Percentiles rank a stretch among this genome's conserved stretches.
Evolutionary conservation across 2,797 vertebrate genomes (phyloP).

Genomic region (Pangasius sanitwongsei): DNA sequence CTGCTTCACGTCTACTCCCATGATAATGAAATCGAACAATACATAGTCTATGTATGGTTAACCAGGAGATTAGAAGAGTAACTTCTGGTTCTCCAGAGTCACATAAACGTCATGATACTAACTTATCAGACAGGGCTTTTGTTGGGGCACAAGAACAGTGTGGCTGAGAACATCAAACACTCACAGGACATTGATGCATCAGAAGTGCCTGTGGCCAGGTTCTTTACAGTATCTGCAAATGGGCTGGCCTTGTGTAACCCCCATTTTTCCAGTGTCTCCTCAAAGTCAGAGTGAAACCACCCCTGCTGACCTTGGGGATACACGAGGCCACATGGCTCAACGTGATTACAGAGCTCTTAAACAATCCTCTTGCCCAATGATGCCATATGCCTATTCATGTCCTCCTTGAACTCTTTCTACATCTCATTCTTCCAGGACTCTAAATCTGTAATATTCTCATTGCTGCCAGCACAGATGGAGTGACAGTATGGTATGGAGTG

Average conservation of each 20-base stretch:
- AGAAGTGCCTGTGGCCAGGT: conserved; percentile 7
- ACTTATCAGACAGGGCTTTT: neutral
- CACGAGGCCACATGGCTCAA: neutral
- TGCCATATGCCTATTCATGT: neutral
- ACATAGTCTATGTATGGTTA: neutral
- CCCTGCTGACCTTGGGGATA: neutral
- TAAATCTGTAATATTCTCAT: neutral
- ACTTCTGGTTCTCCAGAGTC: neutral
- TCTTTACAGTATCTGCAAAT: neutral
- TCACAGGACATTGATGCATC: neutral
- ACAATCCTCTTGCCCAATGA: neutral
- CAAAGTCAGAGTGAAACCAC: neutral
- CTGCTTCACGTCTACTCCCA: neutral
- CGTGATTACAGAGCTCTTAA: neutral
- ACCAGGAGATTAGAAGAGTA: neutral
- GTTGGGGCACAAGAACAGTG: neutral
- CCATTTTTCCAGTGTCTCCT: neutral
- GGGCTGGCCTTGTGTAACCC: neutral
- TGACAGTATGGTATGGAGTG: neutral
- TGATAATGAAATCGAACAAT: neutral
- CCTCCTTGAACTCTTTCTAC: neutral
- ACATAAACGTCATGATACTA: neutral
- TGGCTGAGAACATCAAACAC: neutral
- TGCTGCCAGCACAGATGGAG: neutral
- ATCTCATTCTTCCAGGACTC: neutral